Evolutionary conservation across 2,113 vertebrate genomes (phyloP).

Genomic region (Serilophus lunatus): DNA sequence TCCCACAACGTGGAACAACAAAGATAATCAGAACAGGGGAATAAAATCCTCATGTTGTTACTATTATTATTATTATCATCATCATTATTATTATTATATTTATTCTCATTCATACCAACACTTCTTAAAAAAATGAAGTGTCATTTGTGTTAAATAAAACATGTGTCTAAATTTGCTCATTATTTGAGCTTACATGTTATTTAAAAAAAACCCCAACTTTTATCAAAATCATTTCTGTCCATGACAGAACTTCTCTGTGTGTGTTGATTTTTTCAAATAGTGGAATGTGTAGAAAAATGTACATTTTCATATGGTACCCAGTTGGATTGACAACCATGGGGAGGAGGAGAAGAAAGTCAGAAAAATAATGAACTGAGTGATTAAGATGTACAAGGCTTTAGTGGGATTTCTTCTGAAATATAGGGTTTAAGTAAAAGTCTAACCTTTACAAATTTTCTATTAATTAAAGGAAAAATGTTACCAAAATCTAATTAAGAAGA

Average conservation of each 20-base stretch:
- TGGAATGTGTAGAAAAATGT: neutral
- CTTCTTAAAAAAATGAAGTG: neutral
- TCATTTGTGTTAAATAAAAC: neutral
- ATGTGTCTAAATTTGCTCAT: accelerated
- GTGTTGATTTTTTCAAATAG: neutral
- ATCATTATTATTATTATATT: too few relatives aligned
- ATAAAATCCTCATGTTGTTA: neutral
- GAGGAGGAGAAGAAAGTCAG: neutral
- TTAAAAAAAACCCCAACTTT: neutral
- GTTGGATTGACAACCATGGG: neutral
- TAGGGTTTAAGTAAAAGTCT: neutral
- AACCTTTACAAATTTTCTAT: neutral
- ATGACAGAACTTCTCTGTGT: neutral
- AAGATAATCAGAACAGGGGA: neutral
- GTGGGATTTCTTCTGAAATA: neutral
- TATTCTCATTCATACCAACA: neutral
- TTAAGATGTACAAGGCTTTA: neutral
- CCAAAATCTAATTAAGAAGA: neutral
- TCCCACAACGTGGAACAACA: neutral
- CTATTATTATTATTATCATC: too few relatives aligned
- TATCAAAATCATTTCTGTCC: neutral
- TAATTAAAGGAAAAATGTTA: neutral
- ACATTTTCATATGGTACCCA: neutral
- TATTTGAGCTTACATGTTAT: neutral
- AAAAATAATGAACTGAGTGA: neutral